A percentile compares a stretch with the other conserved stretches of the same genome.
Conservation (phyloP, 2,888 invertebrate genomes). For the Acanthosoma haemorrhoidale region DNA sequence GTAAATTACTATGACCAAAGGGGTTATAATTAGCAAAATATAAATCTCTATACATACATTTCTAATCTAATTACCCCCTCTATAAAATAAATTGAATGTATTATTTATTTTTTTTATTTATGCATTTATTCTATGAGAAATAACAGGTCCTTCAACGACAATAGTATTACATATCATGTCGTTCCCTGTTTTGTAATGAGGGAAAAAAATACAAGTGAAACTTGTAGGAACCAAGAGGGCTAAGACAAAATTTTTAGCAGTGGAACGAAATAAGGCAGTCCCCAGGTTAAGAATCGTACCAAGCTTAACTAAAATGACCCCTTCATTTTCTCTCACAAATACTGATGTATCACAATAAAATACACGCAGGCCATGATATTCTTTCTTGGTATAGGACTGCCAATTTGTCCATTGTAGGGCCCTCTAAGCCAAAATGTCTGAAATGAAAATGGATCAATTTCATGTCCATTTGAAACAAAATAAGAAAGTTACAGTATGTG, state of each 20-base stretch:
- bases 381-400: constrained; percentile 87
- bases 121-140: constrained; percentile 27
- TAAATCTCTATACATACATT: no score
- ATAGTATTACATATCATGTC: constrained; percentile 79
- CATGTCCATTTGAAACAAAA: no score
- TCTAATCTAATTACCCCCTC: no score
- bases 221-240: constrained; percentile 83
- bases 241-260: constrained; percentile 80
- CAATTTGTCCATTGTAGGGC: constrained; percentile 55
- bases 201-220: constrained; percentile 76
- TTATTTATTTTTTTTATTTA: no score
- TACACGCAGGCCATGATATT: constrained; percentile 73
- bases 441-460: constrained; percentile 42
- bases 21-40: no score
- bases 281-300: constrained; percentile 63
- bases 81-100: no score
- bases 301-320: constrained; percentile 58
- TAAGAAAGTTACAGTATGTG: no score
- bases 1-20: no score
- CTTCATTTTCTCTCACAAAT: constrained; percentile 44
- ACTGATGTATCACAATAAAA: constrained; percentile 70
- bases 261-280: constrained; percentile 68
- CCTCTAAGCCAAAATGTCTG: constrained; percentile 63
- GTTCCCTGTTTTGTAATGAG: constrained; percentile 79
- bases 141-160: constrained; percentile 65